Evolutionary conservation across 2,888 invertebrate species (phyloP), one percentile per base, ranked within the genome.

Genomic region (Tillus elongatus): DNA sequence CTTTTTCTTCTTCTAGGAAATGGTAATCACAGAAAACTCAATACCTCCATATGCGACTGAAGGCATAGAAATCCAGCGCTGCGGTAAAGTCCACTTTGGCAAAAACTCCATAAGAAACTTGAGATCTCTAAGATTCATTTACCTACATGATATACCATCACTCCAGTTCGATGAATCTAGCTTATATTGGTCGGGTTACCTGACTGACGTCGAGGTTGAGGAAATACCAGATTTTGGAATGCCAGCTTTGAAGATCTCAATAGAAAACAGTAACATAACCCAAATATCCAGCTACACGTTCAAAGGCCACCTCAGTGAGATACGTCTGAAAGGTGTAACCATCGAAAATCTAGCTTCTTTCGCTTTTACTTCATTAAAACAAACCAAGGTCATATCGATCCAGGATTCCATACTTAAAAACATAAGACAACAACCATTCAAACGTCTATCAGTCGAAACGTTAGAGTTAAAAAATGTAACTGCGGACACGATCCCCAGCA

Each of bases 361-460:
- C 59, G 82, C 84, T 0, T 82, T 88, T 57, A 79, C 82, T 41
- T 82, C 81, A 58, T 71, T 85, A 29, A 36, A 50, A 3, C 58
- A 60, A 41, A 56, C 49, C 9, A 74, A 78, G 49, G 73, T 69
- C 34, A 70, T 87, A 39, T 73, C 74, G 45, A 66, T 88, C 44
- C 69, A 67, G 16, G 71, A 79, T 49, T 77, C 79, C 38, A 58
- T 60, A 2, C 69, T 82, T 30, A 68, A 72, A 28, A 71, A 67
- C 33, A 71, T 85, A 31, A 78, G 81, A 47, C 72, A 73, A 27
- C 77, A 86, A 64, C 76, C 84, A 2, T 85, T 88, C 53, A 88
- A 86, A 54, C 84, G 84, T 63, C 84, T 88, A 55, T 73, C 77
- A 14, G 75, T 81, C 0, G 71, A 74, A 19, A 73, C 74, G 46